phyloP scores from a whole-genome alignment of 2,888 invertebrate genomes.

The Sminthurides aquaticus region DNA sequence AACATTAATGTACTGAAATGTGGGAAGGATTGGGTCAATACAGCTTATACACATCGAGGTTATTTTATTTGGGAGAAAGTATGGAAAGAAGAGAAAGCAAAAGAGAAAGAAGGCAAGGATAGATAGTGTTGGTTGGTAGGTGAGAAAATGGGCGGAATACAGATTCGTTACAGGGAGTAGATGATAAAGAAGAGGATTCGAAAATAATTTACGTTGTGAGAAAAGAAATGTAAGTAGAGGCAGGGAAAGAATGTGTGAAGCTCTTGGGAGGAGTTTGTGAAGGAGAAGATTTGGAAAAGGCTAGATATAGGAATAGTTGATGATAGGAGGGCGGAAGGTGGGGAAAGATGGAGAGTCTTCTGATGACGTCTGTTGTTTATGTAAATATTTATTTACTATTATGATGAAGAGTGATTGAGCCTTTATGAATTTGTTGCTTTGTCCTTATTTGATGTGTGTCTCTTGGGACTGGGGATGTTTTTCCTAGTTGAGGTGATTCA shows the following conservation, averaged over 20 bases:
- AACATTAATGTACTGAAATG: too few species aligned
- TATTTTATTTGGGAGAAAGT: background rate
- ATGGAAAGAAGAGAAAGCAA: background rate
- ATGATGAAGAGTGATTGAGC: background rate
- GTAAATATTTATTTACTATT: background rate
- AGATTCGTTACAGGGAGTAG: too few species aligned
- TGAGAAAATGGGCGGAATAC: slow-evolving; percentile 6
- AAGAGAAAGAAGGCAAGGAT: background rate
- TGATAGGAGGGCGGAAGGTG: background rate
- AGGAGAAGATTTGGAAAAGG: background rate
- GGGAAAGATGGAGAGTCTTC: background rate
- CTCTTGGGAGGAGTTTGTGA: background rate
- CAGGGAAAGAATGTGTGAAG: background rate
- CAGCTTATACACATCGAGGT: background rate
- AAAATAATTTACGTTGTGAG: background rate
- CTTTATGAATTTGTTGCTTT: background rate
- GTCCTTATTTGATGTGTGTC: background rate
- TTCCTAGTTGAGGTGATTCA: background rate
- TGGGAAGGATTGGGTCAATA: too few species aligned
- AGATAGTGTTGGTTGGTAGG: background rate
- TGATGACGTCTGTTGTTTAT: background rate
- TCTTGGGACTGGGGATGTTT: background rate
- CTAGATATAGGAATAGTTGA: background rate
- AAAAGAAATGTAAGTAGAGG: background rate
- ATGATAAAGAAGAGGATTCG: background rate